Percentiles rank a stretch among this genome's conserved stretches.
Evolutionary conservation across 2,888 invertebrate genomes (phyloP).

Genomic region (Sepiola atlantica): DNA sequence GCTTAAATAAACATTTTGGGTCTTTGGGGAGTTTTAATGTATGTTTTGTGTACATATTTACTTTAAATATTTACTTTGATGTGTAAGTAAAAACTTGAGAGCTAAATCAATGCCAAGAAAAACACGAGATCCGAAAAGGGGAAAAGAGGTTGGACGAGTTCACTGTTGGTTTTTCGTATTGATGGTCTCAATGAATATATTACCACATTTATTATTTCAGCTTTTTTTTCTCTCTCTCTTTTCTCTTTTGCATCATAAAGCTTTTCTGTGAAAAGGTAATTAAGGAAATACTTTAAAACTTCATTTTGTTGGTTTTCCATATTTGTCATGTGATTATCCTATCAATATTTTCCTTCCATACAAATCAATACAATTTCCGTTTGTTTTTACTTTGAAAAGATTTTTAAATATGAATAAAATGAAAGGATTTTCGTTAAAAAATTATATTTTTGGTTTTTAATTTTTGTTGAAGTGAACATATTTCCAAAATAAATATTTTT

Average conservation of each 20-base stretch:
- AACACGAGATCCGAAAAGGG: not conserved
- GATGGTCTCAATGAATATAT: not conserved
- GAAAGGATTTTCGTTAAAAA: not conserved
- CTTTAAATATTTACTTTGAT: not conserved
- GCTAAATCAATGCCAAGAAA: not conserved
- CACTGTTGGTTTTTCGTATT: not conserved
- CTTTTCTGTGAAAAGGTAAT: not conserved
- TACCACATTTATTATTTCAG: not conserved
- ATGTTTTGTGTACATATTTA: not conserved
- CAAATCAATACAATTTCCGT: conserved; percentile 7
- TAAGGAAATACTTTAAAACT: not conserved
- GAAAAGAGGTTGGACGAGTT: not conserved
- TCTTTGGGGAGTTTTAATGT: not conserved
- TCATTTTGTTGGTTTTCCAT: not conserved
- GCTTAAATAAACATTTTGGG: not conserved
- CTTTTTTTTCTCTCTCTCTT: not conserved
- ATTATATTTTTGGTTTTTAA: not conserved
- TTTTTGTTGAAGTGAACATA: not conserved
- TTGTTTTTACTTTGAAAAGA: not conserved
- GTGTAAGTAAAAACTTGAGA: not conserved
- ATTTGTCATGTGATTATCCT: not conserved
- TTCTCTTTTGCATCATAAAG: not conserved
- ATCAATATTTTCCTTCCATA: not conserved
- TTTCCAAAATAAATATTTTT: not conserved
- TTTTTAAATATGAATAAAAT: not conserved